phyloP scores from a whole-genome alignment of 2,888 invertebrate genomes.

The Temnothorax rugatulus region DNA sequence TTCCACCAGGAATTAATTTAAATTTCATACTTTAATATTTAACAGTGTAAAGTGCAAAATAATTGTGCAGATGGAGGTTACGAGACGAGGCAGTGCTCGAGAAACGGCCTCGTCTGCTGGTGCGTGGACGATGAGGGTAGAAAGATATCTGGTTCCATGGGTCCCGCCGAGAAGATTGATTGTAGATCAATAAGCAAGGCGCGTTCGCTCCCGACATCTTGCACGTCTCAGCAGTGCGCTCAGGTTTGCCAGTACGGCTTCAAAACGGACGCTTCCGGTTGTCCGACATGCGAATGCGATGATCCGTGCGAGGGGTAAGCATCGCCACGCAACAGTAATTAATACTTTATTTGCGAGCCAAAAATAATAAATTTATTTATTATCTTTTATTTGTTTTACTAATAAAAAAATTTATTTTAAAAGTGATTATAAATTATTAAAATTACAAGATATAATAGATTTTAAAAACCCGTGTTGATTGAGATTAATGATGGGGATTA shows the following conservation, averaged over 20 bases:
- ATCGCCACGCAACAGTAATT: background rate
- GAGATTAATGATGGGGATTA: background rate
- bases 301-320: slow-evolving; percentile 93
- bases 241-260: slow-evolving; percentile 95
- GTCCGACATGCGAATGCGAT: slow-evolving; percentile 94
- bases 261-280: slow-evolving; percentile 90
- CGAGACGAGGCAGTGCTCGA: slow-evolving; percentile 92
- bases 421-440: background rate
- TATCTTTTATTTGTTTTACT: background rate
- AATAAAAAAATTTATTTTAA: background rate
- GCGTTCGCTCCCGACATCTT: slow-evolving; percentile 84
- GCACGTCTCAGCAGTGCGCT: slow-evolving; percentile 92
- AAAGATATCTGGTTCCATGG: slow-evolving; percentile 93
- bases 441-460: background rate
- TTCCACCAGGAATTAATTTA: too few species aligned
- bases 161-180: slow-evolving; percentile 90
- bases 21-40: too few species aligned
- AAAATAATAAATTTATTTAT: background rate
- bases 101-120: slow-evolving; percentile 95
- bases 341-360: background rate
- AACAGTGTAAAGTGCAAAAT: background rate
- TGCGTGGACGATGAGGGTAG: slow-evolving; percentile 93
- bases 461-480: background rate
- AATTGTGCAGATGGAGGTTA: slow-evolving; percentile 89
- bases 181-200: slow-evolving; percentile 87